Evolutionary conservation across 2,113 vertebrate genomes (phyloP), one percentile per base, ranked within the genome.

Genomic region (Peromyscus polionotus): DNA sequence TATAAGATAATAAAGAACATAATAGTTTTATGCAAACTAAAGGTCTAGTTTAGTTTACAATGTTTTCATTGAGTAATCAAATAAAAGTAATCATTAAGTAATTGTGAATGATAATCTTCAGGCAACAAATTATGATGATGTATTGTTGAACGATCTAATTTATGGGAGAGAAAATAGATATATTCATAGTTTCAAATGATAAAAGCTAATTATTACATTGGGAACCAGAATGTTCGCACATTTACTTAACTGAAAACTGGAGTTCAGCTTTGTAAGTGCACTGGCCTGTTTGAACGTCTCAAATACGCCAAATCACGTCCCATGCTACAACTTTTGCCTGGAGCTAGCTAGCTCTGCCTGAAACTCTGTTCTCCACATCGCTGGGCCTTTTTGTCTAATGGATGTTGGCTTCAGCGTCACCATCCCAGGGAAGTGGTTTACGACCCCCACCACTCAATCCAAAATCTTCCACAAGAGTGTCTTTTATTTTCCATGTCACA

Each of bases 171-270:
- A 90, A 22, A 84, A 70, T 6, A 33, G 36, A 17, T 86, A 76
- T 51, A 93, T 83, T 92, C 20, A 26, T 76, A 81, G 73, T 91
- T 97, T 91, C 90, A 42, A 97, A 88, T 65, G 63, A 94, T 67
- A 88, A 63, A 77, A 65, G 26, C 31, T 70, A 72, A 68, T 95
- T 33, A 51, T 63, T 92, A 67, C 75, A 48, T 42, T 1, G 28
- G 54, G 33, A 67, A 39, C 14, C 17, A 84, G 80, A 76, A 76
- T 61, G 42, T 10, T 91, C 77, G 17, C 67, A 51, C 20, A 19
- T 67, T 83, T 39, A 16, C 67, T 70, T 76, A 68, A 54, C 51
- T 84, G 61, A n/a, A 87, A 92, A 68, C 22, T 39, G 26, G 72
- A 89, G 45, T 73, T 88, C 1, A 87, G 14, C 20, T 73, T 83